A percentile compares a stretch with the other conserved stretches of the same genome.
phyloP scores from a whole-genome alignment of 2,797 vertebrate genomes.

The Anisognathus igniventris region DNA sequence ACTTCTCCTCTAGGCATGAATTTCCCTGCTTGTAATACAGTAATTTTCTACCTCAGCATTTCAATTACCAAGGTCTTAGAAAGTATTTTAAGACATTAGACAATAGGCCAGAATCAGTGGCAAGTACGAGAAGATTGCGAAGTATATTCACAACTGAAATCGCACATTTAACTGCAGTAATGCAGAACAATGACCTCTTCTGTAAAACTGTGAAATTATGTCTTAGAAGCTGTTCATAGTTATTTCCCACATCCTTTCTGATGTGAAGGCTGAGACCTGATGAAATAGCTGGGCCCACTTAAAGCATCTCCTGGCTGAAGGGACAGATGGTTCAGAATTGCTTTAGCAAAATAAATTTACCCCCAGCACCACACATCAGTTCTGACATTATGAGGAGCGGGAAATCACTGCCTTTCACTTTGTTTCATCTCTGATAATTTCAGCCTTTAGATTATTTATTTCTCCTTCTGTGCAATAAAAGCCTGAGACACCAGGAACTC shows the following conservation, averaged over 20 bases:
- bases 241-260: neutral
- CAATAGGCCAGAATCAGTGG: neutral
- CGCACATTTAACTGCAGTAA: neutral
- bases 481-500: neutral
- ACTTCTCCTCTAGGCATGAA: neutral
- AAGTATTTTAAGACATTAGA: conserved; percentile 30
- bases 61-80: conserved; percentile 20
- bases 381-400: neutral
- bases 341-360: neutral
- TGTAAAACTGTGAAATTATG: conserved; percentile 22
- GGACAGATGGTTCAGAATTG: neutral
- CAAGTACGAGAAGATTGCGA: neutral
- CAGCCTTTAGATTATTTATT: conserved; percentile 6
- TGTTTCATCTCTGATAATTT: neutral
- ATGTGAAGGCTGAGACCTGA: neutral
- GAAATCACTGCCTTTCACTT: neutral
- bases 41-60: conserved; percentile 61
- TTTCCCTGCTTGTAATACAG: conserved; percentile 11
- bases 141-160: neutral
- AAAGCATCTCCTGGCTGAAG: neutral
- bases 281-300: neutral
- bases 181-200: neutral
- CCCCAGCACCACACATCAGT: neutral
- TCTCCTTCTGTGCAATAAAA: conserved; percentile 39
- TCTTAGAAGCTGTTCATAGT: neutral